Evolutionary conservation across 2,113 vertebrate species (phyloP), one percentile per base, ranked within the genome.

Genomic region (Mirounga angustirostris): DNA sequence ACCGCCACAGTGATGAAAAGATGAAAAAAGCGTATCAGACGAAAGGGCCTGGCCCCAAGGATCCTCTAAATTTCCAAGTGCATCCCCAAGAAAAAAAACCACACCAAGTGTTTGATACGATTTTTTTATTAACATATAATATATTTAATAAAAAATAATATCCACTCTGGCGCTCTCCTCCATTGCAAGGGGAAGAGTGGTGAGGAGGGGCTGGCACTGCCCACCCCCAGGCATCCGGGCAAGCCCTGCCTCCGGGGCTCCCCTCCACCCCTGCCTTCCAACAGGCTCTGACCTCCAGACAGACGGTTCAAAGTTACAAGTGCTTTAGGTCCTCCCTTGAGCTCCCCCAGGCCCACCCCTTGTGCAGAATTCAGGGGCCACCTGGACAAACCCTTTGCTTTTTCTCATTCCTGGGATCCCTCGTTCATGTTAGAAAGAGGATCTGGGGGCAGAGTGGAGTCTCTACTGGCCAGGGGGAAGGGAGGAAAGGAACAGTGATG

Each of bases 121-220:
- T 97, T 97, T 94, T 96, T 98, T 98, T 98, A 98, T 98, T 98
- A 98, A 98, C 98, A 98, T 98, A 98, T 97, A 98, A 98, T 98
- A 98, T 98, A 98, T 98, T 98, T 98, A 98, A 98, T 98, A 98
- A 98, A 98, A 98, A 98, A 98, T 98, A 98, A 98, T 98, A 98
- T 98, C 97, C 98, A 98, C 97, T 98, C 98, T 98, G 98, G 95
- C 96, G 98, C 98, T 97, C 96, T 98, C 98, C 94, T 97, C 94
- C 97, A 85, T 5, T 78, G 95, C 95, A 93, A 91, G 86, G 95
- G 91, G 89, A 89, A 97, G 89, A 97, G 97, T 91, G 52, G 83
- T 76, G 88, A 89, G 93, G 87, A 95, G 82, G 97, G 97, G 96
- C 81, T 90, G 95, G 97, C 76, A 91, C 78, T 88, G 88, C 97